phyloP scores from a whole-genome alignment of 2,797 vertebrate species.

The Mus minutoides region DNA sequence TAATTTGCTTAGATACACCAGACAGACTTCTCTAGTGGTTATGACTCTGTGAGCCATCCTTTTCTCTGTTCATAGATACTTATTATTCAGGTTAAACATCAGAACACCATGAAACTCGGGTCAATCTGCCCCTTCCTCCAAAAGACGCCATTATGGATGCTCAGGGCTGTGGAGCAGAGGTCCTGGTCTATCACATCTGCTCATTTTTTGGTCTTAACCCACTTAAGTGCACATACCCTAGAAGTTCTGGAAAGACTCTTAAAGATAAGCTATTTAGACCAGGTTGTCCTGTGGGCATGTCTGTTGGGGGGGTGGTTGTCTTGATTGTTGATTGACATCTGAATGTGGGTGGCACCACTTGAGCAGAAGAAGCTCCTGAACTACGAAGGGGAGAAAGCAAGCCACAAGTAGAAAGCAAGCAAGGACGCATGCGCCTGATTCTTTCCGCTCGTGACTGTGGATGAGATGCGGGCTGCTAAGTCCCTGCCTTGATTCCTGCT shows the following conservation, averaged over 20 bases:
- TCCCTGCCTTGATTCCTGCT: background rate
- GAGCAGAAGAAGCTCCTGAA: background rate
- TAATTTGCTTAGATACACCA: background rate
- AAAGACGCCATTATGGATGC: rapidly evolving
- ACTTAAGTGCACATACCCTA: no score
- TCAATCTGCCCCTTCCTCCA: background rate
- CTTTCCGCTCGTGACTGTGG: no score
- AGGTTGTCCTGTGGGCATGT: background rate
- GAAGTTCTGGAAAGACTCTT: background rate
- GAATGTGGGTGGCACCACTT: background rate
- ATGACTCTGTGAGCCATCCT: background rate
- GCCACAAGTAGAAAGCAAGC: no score
- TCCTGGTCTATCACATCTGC: no score
- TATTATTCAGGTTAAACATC: background rate
- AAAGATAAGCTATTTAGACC: background rate
- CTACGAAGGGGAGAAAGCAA: background rate
- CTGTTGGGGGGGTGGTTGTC: background rate
- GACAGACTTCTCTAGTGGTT: rapidly evolving
- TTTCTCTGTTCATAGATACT: background rate
- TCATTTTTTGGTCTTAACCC: background rate
- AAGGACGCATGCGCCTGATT: background rate
- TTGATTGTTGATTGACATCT: background rate
- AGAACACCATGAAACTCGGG: background rate
- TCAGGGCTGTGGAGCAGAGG: rapidly evolving
- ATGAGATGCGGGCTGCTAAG: background rate